These are phyloP conservation scores for Cephus cinctus DNA, from an alignment of 1,140 invertebrate species.

Conservation along the genomic window DNA sequence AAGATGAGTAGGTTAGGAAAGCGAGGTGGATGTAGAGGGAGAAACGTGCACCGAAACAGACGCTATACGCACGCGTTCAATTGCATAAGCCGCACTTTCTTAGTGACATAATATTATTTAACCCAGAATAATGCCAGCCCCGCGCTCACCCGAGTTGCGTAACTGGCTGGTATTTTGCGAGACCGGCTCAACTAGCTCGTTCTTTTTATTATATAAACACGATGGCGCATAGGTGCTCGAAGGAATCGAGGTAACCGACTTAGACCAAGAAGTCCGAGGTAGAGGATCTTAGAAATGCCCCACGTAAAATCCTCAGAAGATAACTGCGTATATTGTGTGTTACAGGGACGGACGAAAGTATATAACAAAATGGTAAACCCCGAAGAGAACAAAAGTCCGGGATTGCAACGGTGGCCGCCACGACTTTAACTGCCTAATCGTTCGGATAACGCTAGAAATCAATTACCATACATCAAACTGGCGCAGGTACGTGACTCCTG, in stretches of 20 bases:
- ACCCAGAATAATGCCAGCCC: conserved; percentile 43
- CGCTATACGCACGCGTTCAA: too few species aligned
- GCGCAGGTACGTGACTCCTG: too few species aligned
- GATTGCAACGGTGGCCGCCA: neutral
- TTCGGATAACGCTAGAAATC: neutral
- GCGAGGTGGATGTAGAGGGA: too few species aligned
- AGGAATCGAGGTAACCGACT: conserved; percentile 22
- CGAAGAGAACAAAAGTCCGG: neutral
- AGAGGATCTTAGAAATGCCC: conserved; percentile 22
- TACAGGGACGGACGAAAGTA: too few species aligned
- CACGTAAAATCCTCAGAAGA: too few species aligned
- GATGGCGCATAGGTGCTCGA: too few species aligned
- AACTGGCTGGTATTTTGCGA: conserved; percentile 44
- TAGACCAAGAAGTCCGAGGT: conserved; percentile 17
- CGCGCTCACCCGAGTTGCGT: conserved; percentile 36
- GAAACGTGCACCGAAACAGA: too few species aligned
- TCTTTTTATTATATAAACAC: conserved; percentile 45
- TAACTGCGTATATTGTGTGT: too few species aligned
- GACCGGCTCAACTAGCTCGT: conserved; percentile 30
- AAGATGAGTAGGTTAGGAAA: too few species aligned
- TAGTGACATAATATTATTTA: conserved; percentile 53
- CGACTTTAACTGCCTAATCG: neutral
- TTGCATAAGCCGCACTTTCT: conserved; percentile 44
- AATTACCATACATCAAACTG: neutral
- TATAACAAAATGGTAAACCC: neutral